Conservation (phyloP, 2,888 invertebrate genomes). For the Lomographa bimaculata region DNA sequence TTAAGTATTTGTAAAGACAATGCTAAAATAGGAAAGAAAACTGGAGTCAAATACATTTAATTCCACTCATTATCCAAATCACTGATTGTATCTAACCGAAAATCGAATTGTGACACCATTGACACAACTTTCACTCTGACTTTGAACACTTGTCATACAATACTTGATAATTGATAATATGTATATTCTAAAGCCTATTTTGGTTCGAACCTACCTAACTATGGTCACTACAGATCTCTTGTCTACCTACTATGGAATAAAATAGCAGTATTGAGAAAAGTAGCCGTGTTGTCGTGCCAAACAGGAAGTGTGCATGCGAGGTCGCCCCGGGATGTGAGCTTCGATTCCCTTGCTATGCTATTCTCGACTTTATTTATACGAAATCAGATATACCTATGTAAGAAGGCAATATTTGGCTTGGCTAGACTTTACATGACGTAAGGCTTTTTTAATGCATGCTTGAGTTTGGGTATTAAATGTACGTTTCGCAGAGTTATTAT, state of each 20-base stretch:
- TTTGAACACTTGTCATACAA: too few species aligned
- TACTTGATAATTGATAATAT: too few species aligned
- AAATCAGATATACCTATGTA: conserved; percentile 34
- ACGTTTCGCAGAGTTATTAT: background rate
- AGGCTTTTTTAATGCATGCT: conserved; percentile 16
- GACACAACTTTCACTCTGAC: too few species aligned
- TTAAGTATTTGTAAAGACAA: too few species aligned
- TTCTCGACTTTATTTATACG: conserved; percentile 59
- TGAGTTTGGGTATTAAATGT: conserved; percentile 7
- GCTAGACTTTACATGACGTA: conserved; percentile 30
- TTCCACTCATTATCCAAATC: too few species aligned
- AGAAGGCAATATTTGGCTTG: conserved; percentile 33
- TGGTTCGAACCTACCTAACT: too few species aligned
- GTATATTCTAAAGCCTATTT: too few species aligned
- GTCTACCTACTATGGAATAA: conserved; percentile 40
- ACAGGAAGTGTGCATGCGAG: conserved; percentile 77
- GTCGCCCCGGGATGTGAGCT: conserved; percentile 69
- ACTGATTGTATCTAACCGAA: too few species aligned
- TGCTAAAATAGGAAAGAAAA: too few species aligned
- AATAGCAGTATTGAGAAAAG: conserved; percentile 63
- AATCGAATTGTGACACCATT: too few species aligned
- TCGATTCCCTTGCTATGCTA: conserved; percentile 64
- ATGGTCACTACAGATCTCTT: conserved; percentile 14
- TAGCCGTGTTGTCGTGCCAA: conserved; percentile 78
- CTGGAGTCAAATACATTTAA: too few species aligned